Conservation (phyloP, 1,140 invertebrate genomes). For the Chrysomallon squamiferum region DNA sequence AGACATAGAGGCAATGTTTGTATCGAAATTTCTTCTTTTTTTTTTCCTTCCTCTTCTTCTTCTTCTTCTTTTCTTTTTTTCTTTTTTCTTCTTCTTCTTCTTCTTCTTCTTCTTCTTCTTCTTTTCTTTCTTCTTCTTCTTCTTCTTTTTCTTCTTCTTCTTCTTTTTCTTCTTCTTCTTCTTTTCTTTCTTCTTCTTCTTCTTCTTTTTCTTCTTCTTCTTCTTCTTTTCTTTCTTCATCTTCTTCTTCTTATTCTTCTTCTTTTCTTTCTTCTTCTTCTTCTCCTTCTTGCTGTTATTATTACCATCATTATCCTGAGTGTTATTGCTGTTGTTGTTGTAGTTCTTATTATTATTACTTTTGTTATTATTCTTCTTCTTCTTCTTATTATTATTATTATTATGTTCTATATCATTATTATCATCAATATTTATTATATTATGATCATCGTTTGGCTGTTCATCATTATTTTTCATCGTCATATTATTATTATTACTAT, state of each 20-base stretch:
- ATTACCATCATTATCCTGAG: no score
- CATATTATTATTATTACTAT: no score
- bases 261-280: not conserved
- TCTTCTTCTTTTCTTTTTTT: not conserved
- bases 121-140: conserved; percentile 9
- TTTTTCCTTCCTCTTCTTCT: not conserved
- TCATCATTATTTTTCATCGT: no score
- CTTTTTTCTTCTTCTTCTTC: not conserved
- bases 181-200: not conserved
- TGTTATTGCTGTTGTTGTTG: no score
- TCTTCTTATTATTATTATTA: no score
- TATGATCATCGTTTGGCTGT: no score
- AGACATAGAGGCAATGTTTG: not conserved
- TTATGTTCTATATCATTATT: no score
- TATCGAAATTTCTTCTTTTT: not conserved
- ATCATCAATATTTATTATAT: no score
- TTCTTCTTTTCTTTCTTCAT: no score
- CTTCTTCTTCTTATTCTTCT: no score
- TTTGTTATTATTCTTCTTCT: no score
- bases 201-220: not conserved
- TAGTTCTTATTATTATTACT: no score
- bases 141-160: not conserved
- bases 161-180: not conserved
- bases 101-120: not conserved
- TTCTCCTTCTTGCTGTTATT: not conserved